Evolutionary conservation across 2,113 vertebrate species (phyloP).

Genomic region (Scartelaos histophorus): DNA sequence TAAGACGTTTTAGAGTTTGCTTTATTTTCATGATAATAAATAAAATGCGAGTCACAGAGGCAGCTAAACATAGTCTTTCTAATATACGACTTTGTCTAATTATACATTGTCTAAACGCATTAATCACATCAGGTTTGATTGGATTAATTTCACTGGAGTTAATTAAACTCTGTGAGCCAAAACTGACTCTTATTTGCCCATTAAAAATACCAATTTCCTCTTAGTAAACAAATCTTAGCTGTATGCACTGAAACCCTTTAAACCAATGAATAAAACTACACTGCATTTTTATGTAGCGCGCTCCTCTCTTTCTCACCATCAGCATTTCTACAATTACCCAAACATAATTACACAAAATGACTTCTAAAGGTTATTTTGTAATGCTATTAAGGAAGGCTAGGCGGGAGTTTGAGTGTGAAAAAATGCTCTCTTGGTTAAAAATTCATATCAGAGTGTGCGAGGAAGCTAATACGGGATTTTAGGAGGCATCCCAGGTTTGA

Average conservation of each 20-base stretch:
- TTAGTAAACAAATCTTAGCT: background rate
- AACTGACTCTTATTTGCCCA: background rate
- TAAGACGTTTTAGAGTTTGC: no score
- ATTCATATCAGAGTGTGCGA: constrained; percentile 13
- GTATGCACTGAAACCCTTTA: background rate
- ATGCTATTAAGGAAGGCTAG: background rate
- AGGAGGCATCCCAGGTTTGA: constrained; percentile 30
- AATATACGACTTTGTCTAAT: background rate
- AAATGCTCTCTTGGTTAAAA: constrained; percentile 9
- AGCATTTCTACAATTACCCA: constrained; percentile 21
- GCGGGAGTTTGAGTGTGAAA: background rate
- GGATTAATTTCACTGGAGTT: background rate
- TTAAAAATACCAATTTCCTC: background rate
- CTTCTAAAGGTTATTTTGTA: constrained; percentile 21
- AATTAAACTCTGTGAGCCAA: background rate
- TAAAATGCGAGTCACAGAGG: no score
- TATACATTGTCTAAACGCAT: background rate
- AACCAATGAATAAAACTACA: constrained; percentile 1
- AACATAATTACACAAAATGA: constrained; percentile 11
- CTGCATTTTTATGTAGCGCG: constrained; percentile 6
- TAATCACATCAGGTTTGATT: background rate
- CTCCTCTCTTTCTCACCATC: constrained; percentile 2
- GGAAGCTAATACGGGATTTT: constrained; percentile 22
- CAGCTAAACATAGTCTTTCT: background rate
- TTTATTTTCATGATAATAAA: no score